These are phyloP conservation scores for Pangasius sanitwongsei DNA, from an alignment of 2,797 vertebrate genomes.

Conservation along the genomic window DNA sequence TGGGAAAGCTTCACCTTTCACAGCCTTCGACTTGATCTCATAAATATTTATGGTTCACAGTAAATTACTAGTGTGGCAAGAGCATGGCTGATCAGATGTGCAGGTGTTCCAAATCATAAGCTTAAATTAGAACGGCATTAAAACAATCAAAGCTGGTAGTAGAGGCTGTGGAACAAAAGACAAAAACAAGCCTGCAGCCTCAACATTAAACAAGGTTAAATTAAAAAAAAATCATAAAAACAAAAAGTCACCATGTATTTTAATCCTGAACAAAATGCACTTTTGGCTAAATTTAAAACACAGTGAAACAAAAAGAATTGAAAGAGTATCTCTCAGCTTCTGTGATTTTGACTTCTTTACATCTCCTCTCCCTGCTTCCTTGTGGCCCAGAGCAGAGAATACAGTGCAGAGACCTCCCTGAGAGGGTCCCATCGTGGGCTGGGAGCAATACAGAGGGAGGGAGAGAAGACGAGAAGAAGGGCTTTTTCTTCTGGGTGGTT, in stretches of 20 bases:
- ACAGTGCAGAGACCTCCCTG: constrained; percentile 53
- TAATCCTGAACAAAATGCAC: constrained; percentile 18
- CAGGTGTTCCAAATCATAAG: constrained; percentile 33
- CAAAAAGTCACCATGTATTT: constrained; percentile 18
- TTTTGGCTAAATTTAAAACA: constrained; percentile 44
- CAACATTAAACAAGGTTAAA: constrained; percentile 26
- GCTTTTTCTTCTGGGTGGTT: constrained; percentile 68
- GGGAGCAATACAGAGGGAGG: constrained; percentile 53
- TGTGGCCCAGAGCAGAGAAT: constrained; percentile 57
- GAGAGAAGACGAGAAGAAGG: constrained; percentile 45
- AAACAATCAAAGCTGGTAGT: constrained; percentile 16
- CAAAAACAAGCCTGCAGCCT: constrained; percentile 17
- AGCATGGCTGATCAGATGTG: constrained; percentile 20
- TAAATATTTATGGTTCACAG: constrained; percentile 39
- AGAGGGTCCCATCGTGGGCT: constrained; percentile 56
- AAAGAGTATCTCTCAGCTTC: constrained; percentile 40
- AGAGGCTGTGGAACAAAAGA: constrained; percentile 13
- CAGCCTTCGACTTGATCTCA: constrained; percentile 16
- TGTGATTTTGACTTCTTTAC: constrained; percentile 54
- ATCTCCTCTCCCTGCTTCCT: constrained; percentile 41
- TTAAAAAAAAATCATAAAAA: constrained; percentile 7
- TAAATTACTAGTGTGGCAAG: constrained; percentile 22
- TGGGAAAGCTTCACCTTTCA: constrained; percentile 29
- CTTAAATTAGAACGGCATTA: constrained; percentile 21
- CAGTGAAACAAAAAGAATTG: constrained; percentile 32